Conservation (phyloP, 2,797 vertebrate genomes). For the Crocodylus rhombifer region DNA sequence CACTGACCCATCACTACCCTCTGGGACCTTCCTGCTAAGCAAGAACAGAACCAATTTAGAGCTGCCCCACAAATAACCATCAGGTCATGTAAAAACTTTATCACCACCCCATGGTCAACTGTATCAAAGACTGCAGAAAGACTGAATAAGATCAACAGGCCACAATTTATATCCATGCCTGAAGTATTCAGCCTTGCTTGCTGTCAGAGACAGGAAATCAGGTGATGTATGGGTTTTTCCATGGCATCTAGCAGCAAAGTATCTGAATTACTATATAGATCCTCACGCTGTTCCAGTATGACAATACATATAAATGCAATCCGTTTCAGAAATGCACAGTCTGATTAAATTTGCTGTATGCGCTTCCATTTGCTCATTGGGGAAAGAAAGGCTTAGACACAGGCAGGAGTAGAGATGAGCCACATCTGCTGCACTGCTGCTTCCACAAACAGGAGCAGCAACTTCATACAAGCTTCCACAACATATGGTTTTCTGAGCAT, state of each 20-base stretch:
- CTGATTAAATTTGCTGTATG: constrained; percentile 32
- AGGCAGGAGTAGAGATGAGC: neutral
- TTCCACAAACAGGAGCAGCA: fast-evolving
- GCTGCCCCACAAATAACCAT: too few relatives aligned
- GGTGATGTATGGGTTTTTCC: constrained; percentile 53
- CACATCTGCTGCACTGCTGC: neutral
- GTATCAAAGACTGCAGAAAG: neutral
- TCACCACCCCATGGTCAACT: too few relatives aligned
- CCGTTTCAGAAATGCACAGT: constrained; percentile 12
- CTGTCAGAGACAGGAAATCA: constrained; percentile 52
- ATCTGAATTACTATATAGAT: constrained; percentile 8
- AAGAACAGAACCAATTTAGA: too few relatives aligned
- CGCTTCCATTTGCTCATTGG: neutral
- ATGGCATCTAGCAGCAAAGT: constrained; percentile 40
- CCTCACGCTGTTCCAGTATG: constrained; percentile 8
- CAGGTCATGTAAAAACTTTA: too few relatives aligned
- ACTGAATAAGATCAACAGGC: neutral
- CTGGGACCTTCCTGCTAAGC: too few relatives aligned
- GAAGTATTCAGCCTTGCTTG: constrained; percentile 34
- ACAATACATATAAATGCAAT: constrained; percentile 64
- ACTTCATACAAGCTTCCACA: neutral
- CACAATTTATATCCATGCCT: neutral
- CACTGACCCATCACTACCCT: too few relatives aligned
- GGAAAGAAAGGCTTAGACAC: neutral
- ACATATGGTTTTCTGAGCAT: fast-evolving